Base-by-base conservation (phyloP, 2,888 invertebrate species). In the Drosophila tanythrix region DNA sequence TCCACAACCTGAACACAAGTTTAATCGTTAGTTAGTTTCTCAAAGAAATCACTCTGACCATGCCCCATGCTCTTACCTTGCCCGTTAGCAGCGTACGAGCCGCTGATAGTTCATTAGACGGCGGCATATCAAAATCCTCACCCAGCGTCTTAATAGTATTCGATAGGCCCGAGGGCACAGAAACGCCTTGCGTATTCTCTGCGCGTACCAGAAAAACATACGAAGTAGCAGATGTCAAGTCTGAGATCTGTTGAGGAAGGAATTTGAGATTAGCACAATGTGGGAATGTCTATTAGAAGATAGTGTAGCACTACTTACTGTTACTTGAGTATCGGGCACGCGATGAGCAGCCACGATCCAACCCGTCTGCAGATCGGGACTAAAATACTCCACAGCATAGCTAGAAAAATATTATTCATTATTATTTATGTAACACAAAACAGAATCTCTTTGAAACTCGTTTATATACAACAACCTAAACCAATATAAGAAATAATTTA, bases 171-270 rank as follows among this genome's bases (percentile, higher is more conserved):
- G 97, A 97, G 3, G 98, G 98, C 48, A 96, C 95, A 2, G 97
- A 97, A 52, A 97, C 94, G 15, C 98, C 98, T 90, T 97, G 96
- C 15, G 96, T 95, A 92, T 98, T 98, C 93, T 97, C 96, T 0
- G 98, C 97, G 61, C 96, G 95, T 43, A 98, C 96, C 72, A 97
- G 94, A 92, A 98, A 98, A 76, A 97, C 95, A 93, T 98, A 98
- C 38, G 96, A 95, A 52, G 97, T 96, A 87, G 96, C 96, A 1
- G 97, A 96, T 87, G 95, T 95, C 77, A 98, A 94, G 86, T 96
- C 95, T 31, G 93, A 94, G 51, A 95, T 94, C 95, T 95, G 83
- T 56, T 81, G 75, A 75, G 56, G 3, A 38, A n/a, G 68, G 57
- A 6, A 43, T 46, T 25, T 15, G 2, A 4, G 3, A 3, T 5